phyloP scores from a whole-genome alignment of 2,113 vertebrate genomes.

The Eleginops maclovinus region DNA sequence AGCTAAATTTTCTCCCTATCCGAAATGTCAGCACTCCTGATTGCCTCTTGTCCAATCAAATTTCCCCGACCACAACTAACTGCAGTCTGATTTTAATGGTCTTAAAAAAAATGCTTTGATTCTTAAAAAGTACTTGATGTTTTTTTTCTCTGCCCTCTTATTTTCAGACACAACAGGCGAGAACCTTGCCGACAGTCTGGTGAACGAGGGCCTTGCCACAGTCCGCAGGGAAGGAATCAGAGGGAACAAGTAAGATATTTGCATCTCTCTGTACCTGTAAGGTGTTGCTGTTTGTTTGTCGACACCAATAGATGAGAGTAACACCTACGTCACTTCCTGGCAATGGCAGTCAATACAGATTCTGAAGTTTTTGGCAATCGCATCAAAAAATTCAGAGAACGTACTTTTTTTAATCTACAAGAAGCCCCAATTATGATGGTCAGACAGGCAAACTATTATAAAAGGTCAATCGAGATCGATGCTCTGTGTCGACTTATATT shows the following conservation, averaged over 20 bases:
- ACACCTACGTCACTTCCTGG: too few species aligned
- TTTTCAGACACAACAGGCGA: conserved; percentile 90
- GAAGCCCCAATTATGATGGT: too few species aligned
- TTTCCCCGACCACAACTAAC: background rate
- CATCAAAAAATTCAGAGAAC: too few species aligned
- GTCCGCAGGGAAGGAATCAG: conserved; percentile 94
- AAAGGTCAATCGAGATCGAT: too few species aligned
- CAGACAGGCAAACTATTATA: too few species aligned
- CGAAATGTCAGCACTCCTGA: background rate
- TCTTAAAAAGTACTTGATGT: background rate
- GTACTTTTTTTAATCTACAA: too few species aligned
- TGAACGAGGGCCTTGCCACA: conserved; percentile 91
- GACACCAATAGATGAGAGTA: too few species aligned
- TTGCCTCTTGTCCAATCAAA: conserved; percentile 2
- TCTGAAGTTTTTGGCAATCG: background rate
- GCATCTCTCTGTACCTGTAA: background rate
- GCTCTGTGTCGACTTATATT: too few species aligned
- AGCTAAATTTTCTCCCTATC: too few species aligned
- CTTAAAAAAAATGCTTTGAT: background rate
- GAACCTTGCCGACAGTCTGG: conserved; percentile 94
- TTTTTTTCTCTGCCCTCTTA: background rate
- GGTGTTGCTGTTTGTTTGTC: background rate
- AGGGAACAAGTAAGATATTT: conserved; percentile 89
- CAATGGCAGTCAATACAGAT: too few species aligned
- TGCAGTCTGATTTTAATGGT: background rate